phyloP scores from a whole-genome alignment of 2,797 vertebrate genomes.

The Microctenopoma lineatum region DNA sequence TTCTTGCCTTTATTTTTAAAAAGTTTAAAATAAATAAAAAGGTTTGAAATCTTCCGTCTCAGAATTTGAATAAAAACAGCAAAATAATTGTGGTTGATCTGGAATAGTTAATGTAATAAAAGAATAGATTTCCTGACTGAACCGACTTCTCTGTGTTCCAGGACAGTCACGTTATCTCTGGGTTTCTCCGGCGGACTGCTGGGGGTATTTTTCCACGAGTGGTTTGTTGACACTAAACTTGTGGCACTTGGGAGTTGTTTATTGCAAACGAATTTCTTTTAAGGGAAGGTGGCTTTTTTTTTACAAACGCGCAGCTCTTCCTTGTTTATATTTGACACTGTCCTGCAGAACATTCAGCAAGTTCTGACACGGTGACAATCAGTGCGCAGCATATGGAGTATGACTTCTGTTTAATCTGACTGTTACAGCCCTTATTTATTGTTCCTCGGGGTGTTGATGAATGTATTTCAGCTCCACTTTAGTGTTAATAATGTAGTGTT shows the following conservation, averaged over 20 bases:
- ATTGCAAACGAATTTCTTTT: constrained; percentile 58
- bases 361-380: background rate
- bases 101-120: background rate
- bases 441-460: background rate
- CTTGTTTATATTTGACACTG: constrained; percentile 57
- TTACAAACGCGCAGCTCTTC: constrained; percentile 25
- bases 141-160: background rate
- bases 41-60: background rate
- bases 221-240: constrained; percentile 66
- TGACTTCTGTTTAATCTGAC: background rate
- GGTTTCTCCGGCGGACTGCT: background rate
- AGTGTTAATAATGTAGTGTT: background rate
- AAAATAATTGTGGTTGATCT: background rate
- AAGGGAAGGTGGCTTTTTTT: constrained; percentile 7
- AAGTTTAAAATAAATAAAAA: background rate
- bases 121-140: background rate
- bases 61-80: too few species aligned
- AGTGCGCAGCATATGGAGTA: background rate
- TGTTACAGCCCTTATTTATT: background rate
- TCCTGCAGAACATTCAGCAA: constrained; percentile 23
- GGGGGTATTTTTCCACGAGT: constrained; percentile 32
- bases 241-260: constrained; percentile 55
- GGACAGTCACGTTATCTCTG: background rate
- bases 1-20: too few species aligned
- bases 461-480: background rate